Evolutionary conservation across 1,140 invertebrate genomes (phyloP).

Genomic region (Drosophila tropicalis): DNA sequence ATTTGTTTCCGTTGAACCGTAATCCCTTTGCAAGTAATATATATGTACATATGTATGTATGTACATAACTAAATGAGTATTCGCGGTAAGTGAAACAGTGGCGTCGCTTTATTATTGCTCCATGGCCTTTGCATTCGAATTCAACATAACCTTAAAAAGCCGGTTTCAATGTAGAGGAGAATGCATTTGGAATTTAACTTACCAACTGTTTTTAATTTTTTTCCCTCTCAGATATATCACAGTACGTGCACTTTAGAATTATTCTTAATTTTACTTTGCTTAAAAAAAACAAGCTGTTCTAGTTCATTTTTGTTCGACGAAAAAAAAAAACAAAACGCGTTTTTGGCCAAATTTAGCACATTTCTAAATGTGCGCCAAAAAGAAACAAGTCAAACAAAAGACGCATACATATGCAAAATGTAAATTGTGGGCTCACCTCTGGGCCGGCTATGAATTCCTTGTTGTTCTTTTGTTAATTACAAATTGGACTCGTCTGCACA

Average conservation of each 20-base stretch:
- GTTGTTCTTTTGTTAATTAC: background rate
- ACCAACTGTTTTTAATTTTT: background rate
- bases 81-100: background rate
- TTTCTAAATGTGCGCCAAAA: constrained; percentile 9
- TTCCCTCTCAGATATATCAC: background rate
- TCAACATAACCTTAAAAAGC: constrained; percentile 17
- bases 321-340: background rate
- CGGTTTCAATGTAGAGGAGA: background rate
- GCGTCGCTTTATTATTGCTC: constrained; percentile 9
- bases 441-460: constrained; percentile 5
- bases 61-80: too few relatives aligned
- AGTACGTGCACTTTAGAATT: background rate
- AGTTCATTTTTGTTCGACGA: background rate
- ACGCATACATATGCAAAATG: constrained; percentile 10
- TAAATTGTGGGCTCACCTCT: constrained; percentile 2
- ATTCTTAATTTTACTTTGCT: background rate
- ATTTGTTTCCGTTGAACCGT: background rate
- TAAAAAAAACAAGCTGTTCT: background rate
- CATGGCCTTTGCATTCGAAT: constrained; percentile 1
- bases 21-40: background rate
- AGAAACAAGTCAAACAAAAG: constrained; percentile 10
- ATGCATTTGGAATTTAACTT: background rate
- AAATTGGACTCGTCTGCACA: background rate
- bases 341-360: constrained; percentile 29
- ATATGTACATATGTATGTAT: background rate